Conservation (phyloP, 1,140 invertebrate species). For the Adelges cooleyi region DNA sequence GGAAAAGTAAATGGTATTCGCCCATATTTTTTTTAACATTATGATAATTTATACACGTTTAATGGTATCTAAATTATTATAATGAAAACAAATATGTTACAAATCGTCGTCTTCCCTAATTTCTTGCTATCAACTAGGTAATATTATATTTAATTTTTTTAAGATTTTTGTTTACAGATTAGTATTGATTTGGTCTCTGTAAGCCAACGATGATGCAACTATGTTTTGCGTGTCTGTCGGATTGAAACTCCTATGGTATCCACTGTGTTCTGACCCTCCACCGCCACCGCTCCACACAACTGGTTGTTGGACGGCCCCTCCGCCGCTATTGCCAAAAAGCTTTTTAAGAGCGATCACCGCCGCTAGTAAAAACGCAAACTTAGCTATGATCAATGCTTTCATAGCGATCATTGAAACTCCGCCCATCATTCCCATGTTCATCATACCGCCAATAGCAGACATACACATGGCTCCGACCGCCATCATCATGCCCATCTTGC, state of each 20-base stretch:
- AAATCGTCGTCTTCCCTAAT: no score
- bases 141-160: no score
- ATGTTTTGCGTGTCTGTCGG: no score
- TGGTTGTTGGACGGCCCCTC: not conserved
- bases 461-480: not conserved
- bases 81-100: no score
- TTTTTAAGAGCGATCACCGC: not conserved
- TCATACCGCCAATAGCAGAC: not conserved
- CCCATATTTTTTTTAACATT: no score
- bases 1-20: no score
- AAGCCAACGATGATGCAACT: not conserved
- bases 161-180: no score
- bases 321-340: not conserved
- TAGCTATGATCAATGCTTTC: not conserved
- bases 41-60: no score
- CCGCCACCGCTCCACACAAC: not conserved
- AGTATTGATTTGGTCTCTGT: not conserved
- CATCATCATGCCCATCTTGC: slow-evolving; percentile 9
- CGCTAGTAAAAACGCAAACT: not conserved
- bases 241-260: not conserved
- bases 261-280: not conserved
- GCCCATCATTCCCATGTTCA: not conserved
- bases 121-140: no score
- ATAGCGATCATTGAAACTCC: not conserved
- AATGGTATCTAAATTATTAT: no score